These are phyloP conservation scores for Poliocrania exsul DNA, from an alignment of 2,797 vertebrate genomes.

Conservation along the genomic window DNA sequence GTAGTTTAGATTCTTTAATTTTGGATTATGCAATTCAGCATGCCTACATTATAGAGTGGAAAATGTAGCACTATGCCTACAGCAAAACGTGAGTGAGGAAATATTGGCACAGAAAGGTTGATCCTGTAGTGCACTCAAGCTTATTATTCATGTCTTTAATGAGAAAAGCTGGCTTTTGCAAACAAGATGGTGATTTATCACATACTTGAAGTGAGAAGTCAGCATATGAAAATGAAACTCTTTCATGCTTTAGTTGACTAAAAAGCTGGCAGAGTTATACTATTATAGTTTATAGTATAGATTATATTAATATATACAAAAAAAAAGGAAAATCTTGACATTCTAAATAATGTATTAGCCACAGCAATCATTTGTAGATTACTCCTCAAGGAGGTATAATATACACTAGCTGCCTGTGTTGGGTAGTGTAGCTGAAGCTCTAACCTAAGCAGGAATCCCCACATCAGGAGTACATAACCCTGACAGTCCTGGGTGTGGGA, in stretches of 20 bases:
- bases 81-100: background rate
- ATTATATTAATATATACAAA: background rate
- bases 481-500: background rate
- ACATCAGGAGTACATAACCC: background rate
- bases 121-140: background rate
- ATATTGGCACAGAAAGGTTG: background rate
- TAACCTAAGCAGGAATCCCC: background rate
- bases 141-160: constrained; percentile 12
- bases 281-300: background rate
- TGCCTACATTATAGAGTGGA: background rate
- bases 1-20: constrained; percentile 33
- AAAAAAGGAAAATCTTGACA: background rate
- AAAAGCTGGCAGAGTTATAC: background rate
- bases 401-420: background rate
- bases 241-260: background rate
- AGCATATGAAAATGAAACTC: background rate
- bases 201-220: background rate
- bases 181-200: background rate
- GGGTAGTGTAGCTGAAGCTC: background rate
- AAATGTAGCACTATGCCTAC: constrained; percentile 7
- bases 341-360: background rate
- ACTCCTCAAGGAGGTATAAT: background rate
- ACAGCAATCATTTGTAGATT: background rate
- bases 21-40: constrained; percentile 22
- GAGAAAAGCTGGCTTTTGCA: background rate